Evolutionary conservation across 2,113 vertebrate species (phyloP).

Genomic region (Epinephelus fuscoguttatus): DNA sequence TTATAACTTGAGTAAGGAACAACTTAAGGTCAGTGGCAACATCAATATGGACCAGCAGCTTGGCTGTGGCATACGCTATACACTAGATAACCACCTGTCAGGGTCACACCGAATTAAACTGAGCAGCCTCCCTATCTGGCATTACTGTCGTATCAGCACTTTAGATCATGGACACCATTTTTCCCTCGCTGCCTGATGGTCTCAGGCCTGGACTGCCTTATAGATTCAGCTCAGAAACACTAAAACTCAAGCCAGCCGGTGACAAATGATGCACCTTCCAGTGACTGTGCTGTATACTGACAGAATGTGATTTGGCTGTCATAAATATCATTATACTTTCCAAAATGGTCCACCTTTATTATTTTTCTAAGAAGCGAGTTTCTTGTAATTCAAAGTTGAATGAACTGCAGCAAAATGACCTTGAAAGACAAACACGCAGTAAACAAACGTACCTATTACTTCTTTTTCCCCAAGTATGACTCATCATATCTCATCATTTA

Average conservation of each 20-base stretch:
- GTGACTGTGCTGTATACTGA: background rate
- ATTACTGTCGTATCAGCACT: constrained; percentile 73
- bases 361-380: background rate
- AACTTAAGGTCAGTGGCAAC: constrained; percentile 69
- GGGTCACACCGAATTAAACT: constrained; percentile 74
- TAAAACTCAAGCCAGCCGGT: constrained; percentile 33
- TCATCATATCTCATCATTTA: too few species aligned
- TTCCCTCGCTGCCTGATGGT: constrained; percentile 41
- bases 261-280: constrained; percentile 29
- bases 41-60: constrained; percentile 66
- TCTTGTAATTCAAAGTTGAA: constrained; percentile 2
- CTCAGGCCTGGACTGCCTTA: constrained; percentile 33
- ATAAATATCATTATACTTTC: background rate
- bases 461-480: too few species aligned
- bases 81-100: constrained; percentile 60
- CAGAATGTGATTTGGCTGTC: constrained; percentile 17
- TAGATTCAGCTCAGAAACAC: constrained; percentile 45
- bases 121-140: constrained; percentile 55
- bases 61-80: constrained; percentile 79
- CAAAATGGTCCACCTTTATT: background rate
- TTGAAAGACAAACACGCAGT: background rate
- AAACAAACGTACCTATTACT: too few species aligned
- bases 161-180: constrained; percentile 61
- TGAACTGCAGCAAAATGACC: constrained; percentile 1
- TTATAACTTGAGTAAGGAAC: constrained; percentile 54